Base-by-base conservation (phyloP, 1,140 invertebrate genomes). In the Sweltsa coloradensis region DNA sequence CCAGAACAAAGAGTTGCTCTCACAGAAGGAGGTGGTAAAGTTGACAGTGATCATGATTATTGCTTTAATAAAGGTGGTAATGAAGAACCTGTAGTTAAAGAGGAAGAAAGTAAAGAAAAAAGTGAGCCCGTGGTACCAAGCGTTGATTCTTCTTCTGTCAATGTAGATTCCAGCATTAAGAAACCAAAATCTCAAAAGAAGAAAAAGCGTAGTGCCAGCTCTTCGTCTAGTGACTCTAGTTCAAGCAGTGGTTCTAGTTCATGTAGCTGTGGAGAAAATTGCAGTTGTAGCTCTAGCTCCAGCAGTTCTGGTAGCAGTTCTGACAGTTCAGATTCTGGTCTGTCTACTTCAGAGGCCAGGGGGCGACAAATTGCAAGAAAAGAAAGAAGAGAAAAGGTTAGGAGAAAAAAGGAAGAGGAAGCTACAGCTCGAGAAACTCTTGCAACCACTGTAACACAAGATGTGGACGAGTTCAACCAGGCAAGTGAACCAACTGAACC, bases 221-320 rank as follows among this genome's bases (percentile, higher is more conserved):
- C 75, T 6, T 78, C 76, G 5, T 77, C 77, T 1, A 81, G 75
- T 52, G 79, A 79, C 50, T 83, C 79, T 5, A 84, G 81, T 22
- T 83, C 78, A 59, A 81, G 83, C 49, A 78, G 73, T 23, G 81
- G 81, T 55, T 83, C 81, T 2, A 77, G 74, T 46, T 83, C 78
- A 59, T 87, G 85, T 53, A 80, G 79, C 0, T 87, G 84, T 58
- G 83, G 81, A 4, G 76, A 77, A 3, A 83, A 86, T 63, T 88
- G 85, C 55, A 86, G 83, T 53, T 84, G 83, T 27, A 80, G 75
- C 37, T 78, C 78, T 9, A 69, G 66, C 55, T 72, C 67, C 0
- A 67, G 65, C 25, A 70, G 68, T 52, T 74, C 72, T 6, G 71
- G 69, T 34, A 78, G 75, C 53, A 78, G 75, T 14, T 80, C 76